A percentile compares a stretch with the other conserved stretches of the same genome.
Evolutionary conservation across 2,888 invertebrate genomes (phyloP).

Genomic region (Zygogramma bicolorata): DNA sequence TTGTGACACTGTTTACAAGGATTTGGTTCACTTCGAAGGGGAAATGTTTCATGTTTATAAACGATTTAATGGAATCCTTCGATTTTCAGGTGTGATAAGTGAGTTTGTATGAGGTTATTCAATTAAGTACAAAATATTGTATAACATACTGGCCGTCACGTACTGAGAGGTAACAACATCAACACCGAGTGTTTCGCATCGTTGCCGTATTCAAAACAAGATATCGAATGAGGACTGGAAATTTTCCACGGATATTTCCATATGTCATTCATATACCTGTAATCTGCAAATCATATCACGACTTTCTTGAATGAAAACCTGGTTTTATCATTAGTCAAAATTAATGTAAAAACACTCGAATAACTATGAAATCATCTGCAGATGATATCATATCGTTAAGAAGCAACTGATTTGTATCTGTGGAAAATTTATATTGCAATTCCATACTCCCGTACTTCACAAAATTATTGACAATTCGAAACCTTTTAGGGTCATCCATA

Average conservation of each 20-base stretch:
- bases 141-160: slow-evolving; percentile 52
- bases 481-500: no score
- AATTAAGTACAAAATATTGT: slow-evolving; percentile 53
- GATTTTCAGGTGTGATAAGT: slow-evolving; percentile 43
- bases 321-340: no score
- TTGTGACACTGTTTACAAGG: background rate
- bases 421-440: no score
- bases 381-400: no score
- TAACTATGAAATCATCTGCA: no score
- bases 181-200: slow-evolving; percentile 27
- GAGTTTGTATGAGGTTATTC: slow-evolving; percentile 44
- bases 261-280: background rate
- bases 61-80: slow-evolving; percentile 33
- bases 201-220: slow-evolving; percentile 31
- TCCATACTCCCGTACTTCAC: no score
- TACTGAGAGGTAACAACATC: slow-evolving; percentile 37
- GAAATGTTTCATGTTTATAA: background rate
- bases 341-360: no score
- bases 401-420: no score
- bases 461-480: no score
- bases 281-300: background rate
- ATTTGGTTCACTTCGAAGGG: background rate
- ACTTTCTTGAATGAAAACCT: no score
- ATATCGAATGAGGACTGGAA: slow-evolving; percentile 14
- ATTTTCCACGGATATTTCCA: background rate